phyloP scores from a whole-genome alignment of 1,140 invertebrate genomes.

The Danaus melanippus region DNA sequence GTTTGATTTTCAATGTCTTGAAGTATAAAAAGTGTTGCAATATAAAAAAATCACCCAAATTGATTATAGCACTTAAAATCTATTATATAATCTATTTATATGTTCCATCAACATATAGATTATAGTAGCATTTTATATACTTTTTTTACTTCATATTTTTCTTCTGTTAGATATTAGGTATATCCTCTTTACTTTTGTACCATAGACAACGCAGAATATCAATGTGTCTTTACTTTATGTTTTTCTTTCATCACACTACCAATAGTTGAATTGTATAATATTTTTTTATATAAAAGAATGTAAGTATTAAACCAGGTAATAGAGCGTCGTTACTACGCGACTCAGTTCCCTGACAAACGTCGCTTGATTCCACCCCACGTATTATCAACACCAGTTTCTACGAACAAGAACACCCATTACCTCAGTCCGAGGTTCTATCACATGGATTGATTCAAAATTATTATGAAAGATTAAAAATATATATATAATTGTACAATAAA shows the following conservation, averaged over 20 bases:
- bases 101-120: too few species aligned
- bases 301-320: constrained; percentile 73
- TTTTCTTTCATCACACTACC: constrained; percentile 3
- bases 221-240: background rate
- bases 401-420: constrained; percentile 43
- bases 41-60: too few species aligned
- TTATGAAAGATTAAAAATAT: background rate
- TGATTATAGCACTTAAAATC: too few species aligned
- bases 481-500: background rate
- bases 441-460: constrained; percentile 58
- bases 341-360: constrained; percentile 69
- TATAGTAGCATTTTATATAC: too few species aligned
- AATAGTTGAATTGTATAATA: background rate
- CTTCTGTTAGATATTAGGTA: too few species aligned
- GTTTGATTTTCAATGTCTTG: too few species aligned
- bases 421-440: constrained; percentile 74
- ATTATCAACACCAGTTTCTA: constrained; percentile 56
- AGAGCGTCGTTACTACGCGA: constrained; percentile 78
- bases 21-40: too few species aligned
- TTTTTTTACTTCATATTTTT: too few species aligned
- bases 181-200: too few species aligned
- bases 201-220: too few species aligned
- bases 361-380: constrained; percentile 63
- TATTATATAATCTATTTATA: too few species aligned
- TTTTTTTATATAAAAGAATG: background rate